Percentiles rank a stretch among this genome's conserved stretches.
Evolutionary conservation across 2,888 invertebrate species (phyloP).

Genomic region (Alsophila aescularia): DNA sequence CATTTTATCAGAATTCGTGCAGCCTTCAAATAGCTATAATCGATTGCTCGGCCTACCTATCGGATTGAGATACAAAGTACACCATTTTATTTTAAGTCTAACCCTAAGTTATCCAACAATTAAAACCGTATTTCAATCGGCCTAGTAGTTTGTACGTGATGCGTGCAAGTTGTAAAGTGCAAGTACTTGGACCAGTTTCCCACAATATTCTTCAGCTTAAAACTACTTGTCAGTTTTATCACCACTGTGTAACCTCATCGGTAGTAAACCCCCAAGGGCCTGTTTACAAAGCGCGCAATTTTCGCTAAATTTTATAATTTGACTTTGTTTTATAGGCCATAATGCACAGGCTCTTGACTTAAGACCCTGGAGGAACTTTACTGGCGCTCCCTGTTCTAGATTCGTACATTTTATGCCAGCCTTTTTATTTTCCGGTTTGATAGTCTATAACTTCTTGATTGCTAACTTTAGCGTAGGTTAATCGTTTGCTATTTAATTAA

Average conservation of each 20-base stretch:
- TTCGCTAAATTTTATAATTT: constrained; percentile 64
- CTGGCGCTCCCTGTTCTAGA: constrained; percentile 40
- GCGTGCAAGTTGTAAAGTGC: too few species aligned
- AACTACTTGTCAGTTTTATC: background rate
- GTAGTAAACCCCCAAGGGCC: constrained; percentile 40
- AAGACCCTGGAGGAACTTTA: constrained; percentile 31
- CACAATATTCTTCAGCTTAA: too few species aligned
- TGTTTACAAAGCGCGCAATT: constrained; percentile 57
- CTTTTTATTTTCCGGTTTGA: constrained; percentile 57
- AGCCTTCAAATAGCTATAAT: too few species aligned
- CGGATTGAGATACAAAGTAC: too few species aligned
- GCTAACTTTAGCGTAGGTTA: constrained; percentile 56
- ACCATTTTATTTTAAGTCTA: too few species aligned
- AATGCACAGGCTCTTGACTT: constrained; percentile 52
- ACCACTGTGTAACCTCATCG: constrained; percentile 25
- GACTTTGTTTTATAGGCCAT: constrained; percentile 63
- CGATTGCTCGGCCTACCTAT: too few species aligned
- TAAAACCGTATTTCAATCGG: too few species aligned
- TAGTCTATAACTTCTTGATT: constrained; percentile 61
- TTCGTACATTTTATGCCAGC: constrained; percentile 43
- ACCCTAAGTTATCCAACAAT: too few species aligned
- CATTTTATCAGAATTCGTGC: too few species aligned
- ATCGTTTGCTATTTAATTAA: constrained; percentile 59
- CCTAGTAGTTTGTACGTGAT: too few species aligned
- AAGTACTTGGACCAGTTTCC: too few species aligned